These are phyloP conservation scores for Tethya wilhelma DNA, from an alignment of 37 sponge, comb jelly and placozoan species.

Conservation along the genomic window DNA sequence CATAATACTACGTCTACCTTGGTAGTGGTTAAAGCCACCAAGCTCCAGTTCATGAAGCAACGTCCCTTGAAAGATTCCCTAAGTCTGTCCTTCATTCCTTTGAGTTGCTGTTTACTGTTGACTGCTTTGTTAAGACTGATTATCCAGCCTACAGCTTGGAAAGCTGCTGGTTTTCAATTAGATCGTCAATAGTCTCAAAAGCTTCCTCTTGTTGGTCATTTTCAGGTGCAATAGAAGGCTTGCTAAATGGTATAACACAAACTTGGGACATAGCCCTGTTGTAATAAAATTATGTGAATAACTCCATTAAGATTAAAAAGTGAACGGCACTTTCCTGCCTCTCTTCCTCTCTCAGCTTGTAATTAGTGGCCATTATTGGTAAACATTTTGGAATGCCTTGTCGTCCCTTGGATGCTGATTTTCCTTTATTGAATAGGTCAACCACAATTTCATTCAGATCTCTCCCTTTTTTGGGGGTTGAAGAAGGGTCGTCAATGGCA, in stretches of 20 bases:
- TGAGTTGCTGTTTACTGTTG: background rate
- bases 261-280: constrained; percentile 5
- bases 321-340: background rate
- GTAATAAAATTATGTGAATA: too few relatives aligned
- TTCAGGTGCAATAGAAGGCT: constrained; percentile 7
- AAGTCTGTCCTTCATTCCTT: background rate
- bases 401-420: background rate
- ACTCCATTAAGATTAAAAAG: background rate
- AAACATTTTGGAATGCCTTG: background rate
- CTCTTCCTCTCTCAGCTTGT: background rate
- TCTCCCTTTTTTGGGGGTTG: background rate
- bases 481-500: constrained; percentile 17
- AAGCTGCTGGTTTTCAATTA: background rate
- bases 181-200: background rate
- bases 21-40: background rate
- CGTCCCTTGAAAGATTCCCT: background rate
- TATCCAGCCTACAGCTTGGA: background rate
- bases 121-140: background rate
- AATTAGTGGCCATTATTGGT: constrained; percentile 27
- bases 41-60: background rate
- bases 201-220: constrained; percentile 4
- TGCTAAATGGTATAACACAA: background rate
- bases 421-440: constrained; percentile 13
- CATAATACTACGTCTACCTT: too few relatives aligned
- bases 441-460: constrained; percentile 32